A percentile compares a stretch with the other conserved stretches of the same genome.
Evolutionary conservation across 2,888 invertebrate species (phyloP).

Genomic region (Cheilosia soror): DNA sequence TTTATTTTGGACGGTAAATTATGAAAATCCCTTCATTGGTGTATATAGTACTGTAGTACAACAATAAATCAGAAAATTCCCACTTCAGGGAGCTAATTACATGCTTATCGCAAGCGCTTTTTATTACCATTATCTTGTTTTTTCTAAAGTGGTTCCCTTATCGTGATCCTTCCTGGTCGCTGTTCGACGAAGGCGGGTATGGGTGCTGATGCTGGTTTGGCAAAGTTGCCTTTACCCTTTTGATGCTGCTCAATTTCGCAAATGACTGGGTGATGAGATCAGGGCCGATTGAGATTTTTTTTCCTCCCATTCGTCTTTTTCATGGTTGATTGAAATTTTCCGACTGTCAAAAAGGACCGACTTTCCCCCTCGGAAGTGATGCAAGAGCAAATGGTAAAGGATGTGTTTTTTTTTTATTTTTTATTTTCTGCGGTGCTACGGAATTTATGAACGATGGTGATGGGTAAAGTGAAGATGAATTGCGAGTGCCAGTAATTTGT

Average conservation of each 20-base stretch:
- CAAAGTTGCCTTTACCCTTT: conserved; percentile 60
- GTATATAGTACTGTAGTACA: conserved; percentile 40
- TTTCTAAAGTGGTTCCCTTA: conserved; percentile 28
- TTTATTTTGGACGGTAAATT: conserved; percentile 29
- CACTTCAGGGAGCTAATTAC: conserved; percentile 73
- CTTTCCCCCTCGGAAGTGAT: conserved; percentile 18
- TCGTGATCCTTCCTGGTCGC: not conserved
- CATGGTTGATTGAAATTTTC: conserved; percentile 71
- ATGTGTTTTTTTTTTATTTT: conserved; percentile 27
- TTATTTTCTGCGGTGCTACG: not conserved
- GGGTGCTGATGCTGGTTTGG: conserved; percentile 14
- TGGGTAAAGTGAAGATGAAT: conserved; percentile 65
- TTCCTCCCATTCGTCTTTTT: conserved; percentile 51
- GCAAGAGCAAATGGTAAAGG: conserved; percentile 41
- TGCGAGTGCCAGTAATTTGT: conserved; percentile 59
- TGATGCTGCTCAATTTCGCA: conserved; percentile 56
- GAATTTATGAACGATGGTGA: conserved; percentile 56
- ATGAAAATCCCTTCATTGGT: conserved; percentile 60
- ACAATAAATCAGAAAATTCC: conserved; percentile 71
- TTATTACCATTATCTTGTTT: conserved; percentile 61
- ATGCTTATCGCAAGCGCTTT: conserved; percentile 71
- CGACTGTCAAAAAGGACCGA: conserved; percentile 55
- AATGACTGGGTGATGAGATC: conserved; percentile 67
- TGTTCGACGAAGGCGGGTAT: conserved; percentile 2
- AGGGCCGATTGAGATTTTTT: conserved; percentile 56